These are phyloP conservation scores for Lysandra coridon DNA, from an alignment of 2,888 invertebrate species.

Conservation along the genomic window DNA sequence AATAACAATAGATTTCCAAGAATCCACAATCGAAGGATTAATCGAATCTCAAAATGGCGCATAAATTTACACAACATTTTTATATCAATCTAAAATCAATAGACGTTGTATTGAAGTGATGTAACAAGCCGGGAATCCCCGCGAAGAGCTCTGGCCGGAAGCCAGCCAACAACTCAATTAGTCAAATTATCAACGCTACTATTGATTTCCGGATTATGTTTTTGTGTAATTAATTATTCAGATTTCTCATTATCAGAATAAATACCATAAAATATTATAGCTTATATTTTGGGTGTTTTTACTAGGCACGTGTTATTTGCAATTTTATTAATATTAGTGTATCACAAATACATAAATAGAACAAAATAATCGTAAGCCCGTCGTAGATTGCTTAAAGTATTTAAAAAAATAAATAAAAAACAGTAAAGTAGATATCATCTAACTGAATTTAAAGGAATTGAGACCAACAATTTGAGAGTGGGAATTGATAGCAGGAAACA, in stretches of 20 bases:
- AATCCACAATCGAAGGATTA: no score
- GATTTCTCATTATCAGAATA: background rate
- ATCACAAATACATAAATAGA: no score
- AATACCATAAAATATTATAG: background rate
- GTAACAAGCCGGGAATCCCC: slow-evolving; percentile 53
- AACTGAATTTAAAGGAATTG: background rate
- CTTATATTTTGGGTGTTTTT: background rate
- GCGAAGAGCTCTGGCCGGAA: slow-evolving; percentile 56
- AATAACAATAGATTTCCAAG: no score
- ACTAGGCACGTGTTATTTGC: background rate
- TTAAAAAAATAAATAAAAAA: no score
- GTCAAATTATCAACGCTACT: slow-evolving; percentile 46
- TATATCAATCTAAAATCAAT: slow-evolving; percentile 53
- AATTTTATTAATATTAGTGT: no score
- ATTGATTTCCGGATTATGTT: slow-evolving; percentile 8
- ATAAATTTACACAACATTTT: background rate
- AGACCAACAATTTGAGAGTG: background rate
- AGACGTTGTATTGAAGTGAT: slow-evolving; percentile 46
- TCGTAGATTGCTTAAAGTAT: no score
- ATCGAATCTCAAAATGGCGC: background rate
- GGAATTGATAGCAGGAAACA: slow-evolving; percentile 10
- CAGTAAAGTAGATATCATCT: background rate
- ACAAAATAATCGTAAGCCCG: no score
- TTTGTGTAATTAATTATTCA: background rate
- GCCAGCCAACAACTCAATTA: slow-evolving; percentile 62